Conservation (phyloP, 2,888 invertebrate genomes). For the Unio pictorum region DNA sequence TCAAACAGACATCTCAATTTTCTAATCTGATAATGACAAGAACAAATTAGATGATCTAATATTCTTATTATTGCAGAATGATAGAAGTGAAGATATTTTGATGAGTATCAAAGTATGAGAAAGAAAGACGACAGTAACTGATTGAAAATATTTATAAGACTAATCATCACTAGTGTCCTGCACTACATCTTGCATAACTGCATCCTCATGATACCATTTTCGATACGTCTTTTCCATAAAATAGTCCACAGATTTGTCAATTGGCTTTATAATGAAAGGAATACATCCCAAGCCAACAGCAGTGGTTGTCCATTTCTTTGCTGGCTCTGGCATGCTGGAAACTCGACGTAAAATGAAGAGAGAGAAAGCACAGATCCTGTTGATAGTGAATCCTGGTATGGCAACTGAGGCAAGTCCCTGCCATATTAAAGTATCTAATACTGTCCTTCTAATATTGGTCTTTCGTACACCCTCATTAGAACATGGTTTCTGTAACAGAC, state of each 20-base stretch:
- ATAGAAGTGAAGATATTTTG: too few species aligned
- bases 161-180: conserved; percentile 44
- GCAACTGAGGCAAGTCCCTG: conserved; percentile 92
- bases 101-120: too few species aligned
- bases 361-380: conserved; percentile 79
- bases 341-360: conserved; percentile 28
- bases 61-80: too few species aligned
- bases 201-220: conserved; percentile 45
- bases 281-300: conserved; percentile 86
- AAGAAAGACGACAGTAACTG: not conserved
- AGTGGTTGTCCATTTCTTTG: conserved; percentile 76
- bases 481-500: conserved; percentile 36
- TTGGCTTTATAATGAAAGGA: conserved; percentile 92
- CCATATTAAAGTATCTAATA: conserved; percentile 90
- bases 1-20: too few species aligned
- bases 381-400: conserved; percentile 92
- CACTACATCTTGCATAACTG: conserved; percentile 31
- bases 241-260: conserved; percentile 84
- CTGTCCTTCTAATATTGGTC: conserved; percentile 70
- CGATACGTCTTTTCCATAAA: conserved; percentile 78
- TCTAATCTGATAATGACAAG: too few species aligned
- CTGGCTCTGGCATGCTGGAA: conserved; percentile 64
- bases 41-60: too few species aligned
- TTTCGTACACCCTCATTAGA: conserved; percentile 18
- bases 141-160: conserved; percentile 5